A percentile compares a stretch with the other conserved stretches of the same genome.
Evolutionary conservation across 2,888 invertebrate species (phyloP).

Genomic region (Stenodera caucasica): DNA sequence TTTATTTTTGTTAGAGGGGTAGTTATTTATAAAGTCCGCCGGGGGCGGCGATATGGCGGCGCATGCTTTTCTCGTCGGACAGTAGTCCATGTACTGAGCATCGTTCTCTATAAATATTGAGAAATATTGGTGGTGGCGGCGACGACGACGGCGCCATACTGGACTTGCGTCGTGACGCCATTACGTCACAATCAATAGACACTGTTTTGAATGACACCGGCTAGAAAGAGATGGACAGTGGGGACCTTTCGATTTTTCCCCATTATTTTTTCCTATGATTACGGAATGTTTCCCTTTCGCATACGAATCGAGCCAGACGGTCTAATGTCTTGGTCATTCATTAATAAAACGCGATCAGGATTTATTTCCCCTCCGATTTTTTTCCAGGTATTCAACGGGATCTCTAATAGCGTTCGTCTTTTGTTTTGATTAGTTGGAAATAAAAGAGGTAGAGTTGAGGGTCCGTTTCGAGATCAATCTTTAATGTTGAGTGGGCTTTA

Average conservation of each 20-base stretch:
- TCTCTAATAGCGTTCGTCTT: too few species aligned
- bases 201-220: conserved; percentile 15
- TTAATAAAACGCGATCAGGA: not conserved
- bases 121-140: conserved; percentile 17
- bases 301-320: not conserved
- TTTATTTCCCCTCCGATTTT: too few species aligned
- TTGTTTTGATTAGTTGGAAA: too few species aligned
- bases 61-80: conserved; percentile 37
- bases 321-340: not conserved
- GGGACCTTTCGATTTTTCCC: not conserved
- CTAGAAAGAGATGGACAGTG: not conserved
- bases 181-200: conserved; percentile 54
- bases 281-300: too few species aligned
- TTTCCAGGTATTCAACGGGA: too few species aligned
- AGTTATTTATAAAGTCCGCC: conserved; percentile 6
- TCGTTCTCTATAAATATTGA: not conserved
- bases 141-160: conserved; percentile 47
- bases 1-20: not conserved
- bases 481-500: too few species aligned
- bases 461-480: too few species aligned
- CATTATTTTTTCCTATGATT: not conserved
- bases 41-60: conserved; percentile 22
- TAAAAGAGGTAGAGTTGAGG: too few species aligned
- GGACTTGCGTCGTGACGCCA: conserved; percentile 49
- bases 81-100: conserved; percentile 32